These are phyloP conservation scores for Ormyrus pomaceus DNA, from an alignment of 2,888 invertebrate genomes.

Conservation along the genomic window DNA sequence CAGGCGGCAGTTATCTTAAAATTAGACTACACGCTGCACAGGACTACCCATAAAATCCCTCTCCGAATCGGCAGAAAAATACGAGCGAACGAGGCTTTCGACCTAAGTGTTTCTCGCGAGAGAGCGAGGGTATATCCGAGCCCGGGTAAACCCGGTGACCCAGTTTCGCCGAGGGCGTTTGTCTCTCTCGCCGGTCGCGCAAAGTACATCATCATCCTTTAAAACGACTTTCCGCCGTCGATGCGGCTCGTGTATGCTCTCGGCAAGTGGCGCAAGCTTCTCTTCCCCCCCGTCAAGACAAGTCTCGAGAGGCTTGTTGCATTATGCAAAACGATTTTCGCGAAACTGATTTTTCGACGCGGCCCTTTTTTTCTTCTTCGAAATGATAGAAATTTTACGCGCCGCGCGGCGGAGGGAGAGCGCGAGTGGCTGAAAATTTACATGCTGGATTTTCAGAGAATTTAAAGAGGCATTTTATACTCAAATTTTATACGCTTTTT, in stretches of 20 bases:
- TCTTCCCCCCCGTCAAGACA: neutral
- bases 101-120: constrained; percentile 48
- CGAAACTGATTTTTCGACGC: constrained; percentile 7
- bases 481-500: too few species aligned
- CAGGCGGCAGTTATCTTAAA: constrained; percentile 22
- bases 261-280: constrained; percentile 2
- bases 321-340: constrained; percentile 35
- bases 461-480: too few species aligned
- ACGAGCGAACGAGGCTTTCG: constrained; percentile 37
- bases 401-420: too few species aligned
- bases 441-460: too few species aligned
- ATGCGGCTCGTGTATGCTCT: constrained; percentile 16
- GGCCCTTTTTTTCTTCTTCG: too few species aligned
- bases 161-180: constrained; percentile 27
- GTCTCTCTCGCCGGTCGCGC: constrained; percentile 11
- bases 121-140: neutral
- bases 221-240: constrained; percentile 46
- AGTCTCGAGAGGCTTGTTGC: neutral
- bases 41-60: constrained; percentile 35
- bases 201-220: constrained; percentile 50
- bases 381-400: too few species aligned
- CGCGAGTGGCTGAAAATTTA: too few species aligned
- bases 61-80: neutral
- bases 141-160: constrained; percentile 49
- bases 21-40: constrained; percentile 27